phyloP scores from a whole-genome alignment of 2,797 vertebrate species.

The Hylomyscus alleni region DNA sequence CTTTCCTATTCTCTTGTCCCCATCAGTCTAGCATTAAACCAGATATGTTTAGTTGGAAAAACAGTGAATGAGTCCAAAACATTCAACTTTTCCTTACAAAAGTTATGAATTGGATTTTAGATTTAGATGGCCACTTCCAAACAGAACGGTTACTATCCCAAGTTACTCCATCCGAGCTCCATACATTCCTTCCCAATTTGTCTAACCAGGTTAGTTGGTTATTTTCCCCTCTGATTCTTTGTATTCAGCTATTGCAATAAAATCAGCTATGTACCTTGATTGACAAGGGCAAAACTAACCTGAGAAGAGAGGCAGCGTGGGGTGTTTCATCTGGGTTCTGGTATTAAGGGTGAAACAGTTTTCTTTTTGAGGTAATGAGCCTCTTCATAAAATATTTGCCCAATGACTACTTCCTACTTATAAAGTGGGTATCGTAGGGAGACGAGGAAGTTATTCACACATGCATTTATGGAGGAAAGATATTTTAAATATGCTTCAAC shows the following conservation, averaged over 20 bases:
- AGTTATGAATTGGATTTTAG: slow-evolving; percentile 3
- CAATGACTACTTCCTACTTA: slow-evolving; percentile 66
- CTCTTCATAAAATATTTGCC: slow-evolving; percentile 69
- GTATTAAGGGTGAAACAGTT: not conserved
- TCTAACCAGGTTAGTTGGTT: not conserved
- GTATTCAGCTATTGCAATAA: not conserved
- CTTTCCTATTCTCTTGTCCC: not conserved
- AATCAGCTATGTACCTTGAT: not conserved
- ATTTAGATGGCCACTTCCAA: slow-evolving; percentile 19
- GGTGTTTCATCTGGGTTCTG: not conserved
- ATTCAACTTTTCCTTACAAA: slow-evolving; percentile 15
- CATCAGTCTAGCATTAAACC: not conserved
- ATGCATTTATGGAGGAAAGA: slow-evolving; percentile 79
- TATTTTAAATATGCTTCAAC: slow-evolving; percentile 79
- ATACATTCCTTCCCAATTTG: not conserved
- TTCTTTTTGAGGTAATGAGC: slow-evolving; percentile 52
- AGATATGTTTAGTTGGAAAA: not conserved
- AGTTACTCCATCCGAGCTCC: not conserved
- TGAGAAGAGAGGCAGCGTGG: slow-evolving; percentile 8
- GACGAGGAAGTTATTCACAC: slow-evolving; percentile 57
- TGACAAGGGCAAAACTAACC: slow-evolving; percentile 12
- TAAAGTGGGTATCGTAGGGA: slow-evolving; percentile 57
- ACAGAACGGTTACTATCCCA: not conserved
- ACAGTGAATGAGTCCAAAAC: not conserved
- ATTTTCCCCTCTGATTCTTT: not conserved